Evolutionary conservation across 2,797 vertebrate genomes (phyloP), one percentile per base, ranked within the genome.

Genomic region (Muraenolepis orangiensis): DNA sequence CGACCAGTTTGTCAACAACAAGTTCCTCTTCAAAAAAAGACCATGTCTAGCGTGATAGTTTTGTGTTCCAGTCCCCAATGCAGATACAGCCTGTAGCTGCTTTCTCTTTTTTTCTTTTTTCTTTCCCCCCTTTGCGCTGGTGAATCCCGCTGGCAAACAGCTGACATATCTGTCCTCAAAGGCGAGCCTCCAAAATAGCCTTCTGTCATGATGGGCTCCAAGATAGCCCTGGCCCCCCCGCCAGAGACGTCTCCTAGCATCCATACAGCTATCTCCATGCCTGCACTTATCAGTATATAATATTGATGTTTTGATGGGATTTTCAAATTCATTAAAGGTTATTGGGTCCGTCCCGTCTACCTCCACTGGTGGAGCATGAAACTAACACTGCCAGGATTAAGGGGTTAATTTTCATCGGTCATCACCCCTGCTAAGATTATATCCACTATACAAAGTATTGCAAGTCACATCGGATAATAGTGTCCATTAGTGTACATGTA

Each of bases 161-260:
- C 94, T 94, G 94, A 92, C 93, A 93, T 91, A 91, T 92, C 90
- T 92, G 82, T 89, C 88, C 85, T 81, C 87, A 85, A 89, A 92
- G 85, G 84, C 91, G 89, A 82, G 78, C 86, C 74, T 92, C 92
- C 81, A 94, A 94, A 94, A 94, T 94, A 94, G 92, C 90, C 79
- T 82, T 85, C 86, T 85, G 91, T 93, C 90, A 91, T 88, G 90
- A 82, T 84, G 85, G 86, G 82, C 75, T 87, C 85, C 90, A 91
- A 92, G 88, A 93, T 90, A 93, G 90, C 80, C 83, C 81, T 80
- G 81, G 87, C 85, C 85, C 80, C 81, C 82, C 82, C 73, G 74
- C 80, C 76, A 72, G 77, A 79, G 70, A 74, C 74, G 78, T 81
- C 78, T 81, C 71, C 71, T 71, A 70, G 71, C 80, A 86, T 87